phyloP scores from a whole-genome alignment of 2,888 invertebrate genomes.

The Octonoba sinensis region DNA sequence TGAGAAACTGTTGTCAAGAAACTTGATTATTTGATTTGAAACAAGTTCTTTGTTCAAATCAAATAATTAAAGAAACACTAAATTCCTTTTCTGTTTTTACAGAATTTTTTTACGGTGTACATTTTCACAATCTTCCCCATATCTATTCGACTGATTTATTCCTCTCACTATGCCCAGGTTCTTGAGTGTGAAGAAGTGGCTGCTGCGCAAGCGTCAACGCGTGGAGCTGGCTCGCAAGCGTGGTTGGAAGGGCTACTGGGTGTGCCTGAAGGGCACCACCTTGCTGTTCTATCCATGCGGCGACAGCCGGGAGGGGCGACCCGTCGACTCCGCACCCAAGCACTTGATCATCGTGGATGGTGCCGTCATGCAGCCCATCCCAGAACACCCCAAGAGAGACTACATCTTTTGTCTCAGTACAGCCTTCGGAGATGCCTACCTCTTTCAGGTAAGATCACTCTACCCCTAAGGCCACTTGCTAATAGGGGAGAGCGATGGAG shows the following conservation, averaged over 20 bases:
- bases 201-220: conserved; percentile 90
- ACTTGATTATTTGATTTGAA: no score
- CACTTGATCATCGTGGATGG: conserved; percentile 96
- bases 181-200: conserved; percentile 97
- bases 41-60: no score
- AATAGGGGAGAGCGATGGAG: no score
- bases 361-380: conserved; percentile 97
- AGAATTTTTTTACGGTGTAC: no score
- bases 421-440: conserved; percentile 96
- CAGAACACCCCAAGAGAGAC: conserved; percentile 98
- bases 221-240: conserved; percentile 90
- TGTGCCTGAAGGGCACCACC: conserved; percentile 96
- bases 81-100: no score
- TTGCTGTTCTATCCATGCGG: conserved; percentile 92
- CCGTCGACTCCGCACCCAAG: conserved; percentile 92
- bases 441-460: conserved; percentile 87
- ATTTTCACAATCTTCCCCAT: no score
- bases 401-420: conserved; percentile 98
- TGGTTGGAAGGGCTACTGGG: conserved; percentile 99
- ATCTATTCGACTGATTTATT: no score
- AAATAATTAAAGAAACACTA: no score
- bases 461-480: no score
- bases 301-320: conserved; percentile 83
- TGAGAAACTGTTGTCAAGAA: no score
- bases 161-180: conserved; percentile 77